Evolutionary conservation across 1,140 invertebrate genomes (phyloP).

Genomic region (Drosophila kepulauana): DNA sequence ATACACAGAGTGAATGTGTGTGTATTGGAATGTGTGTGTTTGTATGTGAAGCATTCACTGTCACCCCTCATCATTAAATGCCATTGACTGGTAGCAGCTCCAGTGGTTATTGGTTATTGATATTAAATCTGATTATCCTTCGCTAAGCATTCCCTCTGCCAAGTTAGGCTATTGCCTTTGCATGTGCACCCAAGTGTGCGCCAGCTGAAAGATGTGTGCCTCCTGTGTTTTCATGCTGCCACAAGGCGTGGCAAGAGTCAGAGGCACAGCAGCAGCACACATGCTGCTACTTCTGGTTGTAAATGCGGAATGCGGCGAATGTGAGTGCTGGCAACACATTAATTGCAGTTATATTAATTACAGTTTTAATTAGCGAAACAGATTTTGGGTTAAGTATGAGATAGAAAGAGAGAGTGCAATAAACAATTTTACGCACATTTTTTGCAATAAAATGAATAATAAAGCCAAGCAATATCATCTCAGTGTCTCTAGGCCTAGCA

Average conservation of each 20-base stretch:
- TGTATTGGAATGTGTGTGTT: constrained; percentile 29
- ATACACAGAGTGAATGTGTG: constrained; percentile 16
- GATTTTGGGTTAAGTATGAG: neutral
- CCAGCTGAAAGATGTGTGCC: constrained; percentile 4
- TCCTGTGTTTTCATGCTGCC: neutral
- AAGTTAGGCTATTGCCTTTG: constrained; percentile 25
- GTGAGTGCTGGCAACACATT: neutral
- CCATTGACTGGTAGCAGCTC: constrained; percentile 26
- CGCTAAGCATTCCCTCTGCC: constrained; percentile 24
- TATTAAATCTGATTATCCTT: constrained; percentile 52
- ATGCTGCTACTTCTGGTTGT: neutral
- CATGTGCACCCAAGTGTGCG: constrained; percentile 44
- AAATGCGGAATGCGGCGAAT: neutral
- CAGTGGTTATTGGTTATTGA: constrained; percentile 53
- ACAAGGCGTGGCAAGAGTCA: neutral
- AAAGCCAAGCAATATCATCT: neutral
- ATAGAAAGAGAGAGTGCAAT: neutral
- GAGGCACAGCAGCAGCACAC: neutral
- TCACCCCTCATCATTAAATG: constrained; percentile 24
- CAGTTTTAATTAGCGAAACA: constrained; percentile 6
- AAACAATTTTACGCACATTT: constrained; percentile 1
- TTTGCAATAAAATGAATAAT: neutral
- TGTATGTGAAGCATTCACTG: neutral
- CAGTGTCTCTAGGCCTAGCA: neutral
- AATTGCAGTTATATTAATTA: constrained; percentile 12